phyloP scores from a whole-genome alignment of 2,888 invertebrate genomes.

The Noctuana brunneofusca region DNA sequence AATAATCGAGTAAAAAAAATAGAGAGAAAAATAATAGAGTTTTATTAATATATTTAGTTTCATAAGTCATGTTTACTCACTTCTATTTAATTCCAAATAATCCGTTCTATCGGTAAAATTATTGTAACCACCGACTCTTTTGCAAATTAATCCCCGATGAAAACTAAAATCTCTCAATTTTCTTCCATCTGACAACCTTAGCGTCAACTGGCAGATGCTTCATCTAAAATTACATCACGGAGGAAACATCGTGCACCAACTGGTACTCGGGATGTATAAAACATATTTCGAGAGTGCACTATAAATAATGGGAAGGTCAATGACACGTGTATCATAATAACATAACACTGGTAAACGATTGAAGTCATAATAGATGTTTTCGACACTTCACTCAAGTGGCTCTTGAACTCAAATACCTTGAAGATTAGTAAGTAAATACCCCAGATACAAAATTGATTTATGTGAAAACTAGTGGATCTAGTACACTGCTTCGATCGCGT shows the following conservation, averaged over 20 bases:
- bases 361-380: constrained; percentile 28
- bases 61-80: too few relatives aligned
- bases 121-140: too few relatives aligned
- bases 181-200: constrained; percentile 3
- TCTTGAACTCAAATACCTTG: constrained; percentile 2
- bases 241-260: constrained; percentile 15
- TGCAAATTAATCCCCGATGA: too few relatives aligned
- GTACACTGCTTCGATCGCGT: too few relatives aligned
- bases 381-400: constrained; percentile 23
- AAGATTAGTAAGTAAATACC: neutral
- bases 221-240: constrained; percentile 32
- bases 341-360: constrained; percentile 17
- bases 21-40: too few relatives aligned
- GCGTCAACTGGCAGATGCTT: constrained; percentile 16
- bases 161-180: neutral
- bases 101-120: too few relatives aligned
- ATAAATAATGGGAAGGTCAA: constrained; percentile 36
- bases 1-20: too few relatives aligned
- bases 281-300: constrained; percentile 29
- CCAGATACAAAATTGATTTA: neutral
- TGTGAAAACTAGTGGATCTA: neutral
- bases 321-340: constrained; percentile 34
- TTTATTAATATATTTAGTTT: too few relatives aligned
- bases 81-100: too few relatives aligned
- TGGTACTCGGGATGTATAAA: constrained; percentile 24